These are phyloP conservation scores for Salarias fasciatus DNA, from an alignment of 2,797 vertebrate species.

Conservation along the genomic window DNA sequence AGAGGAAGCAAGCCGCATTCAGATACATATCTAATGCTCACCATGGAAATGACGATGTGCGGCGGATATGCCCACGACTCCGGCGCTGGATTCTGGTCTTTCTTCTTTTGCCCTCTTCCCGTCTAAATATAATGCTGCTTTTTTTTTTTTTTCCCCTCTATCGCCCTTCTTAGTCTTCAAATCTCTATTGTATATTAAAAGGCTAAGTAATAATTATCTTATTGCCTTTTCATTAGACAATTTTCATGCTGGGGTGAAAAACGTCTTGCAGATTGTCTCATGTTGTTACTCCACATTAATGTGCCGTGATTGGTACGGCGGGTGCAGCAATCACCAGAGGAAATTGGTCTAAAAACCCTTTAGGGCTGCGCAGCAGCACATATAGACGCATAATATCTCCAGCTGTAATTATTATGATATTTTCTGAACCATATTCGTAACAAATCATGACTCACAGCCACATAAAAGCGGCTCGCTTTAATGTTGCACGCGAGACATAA, in stretches of 20 bases:
- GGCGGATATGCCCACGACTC: conserved; percentile 62
- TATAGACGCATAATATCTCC: conserved; percentile 40
- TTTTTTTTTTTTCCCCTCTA: conserved; percentile 30
- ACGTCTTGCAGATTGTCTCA: conserved; percentile 51
- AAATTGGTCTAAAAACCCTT: conserved; percentile 55
- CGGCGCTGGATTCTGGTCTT: conserved; percentile 60
- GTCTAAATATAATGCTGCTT: conserved; percentile 40
- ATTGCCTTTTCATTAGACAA: conserved; percentile 61
- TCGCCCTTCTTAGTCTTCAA: conserved; percentile 33
- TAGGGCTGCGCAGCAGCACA: conserved; percentile 15
- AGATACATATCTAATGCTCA: conserved; percentile 79
- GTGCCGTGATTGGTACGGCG: conserved; percentile 34
- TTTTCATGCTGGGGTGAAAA: conserved; percentile 64
- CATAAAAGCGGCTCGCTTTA: conserved; percentile 30
- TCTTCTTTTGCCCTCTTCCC: conserved; percentile 36
- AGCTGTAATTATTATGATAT: conserved; percentile 57
- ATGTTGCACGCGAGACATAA: conserved; percentile 42
- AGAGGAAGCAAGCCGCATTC: conserved; percentile 68
- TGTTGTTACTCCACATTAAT: conserved; percentile 52
- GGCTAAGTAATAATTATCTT: conserved; percentile 67
- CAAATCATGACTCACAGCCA: conserved; percentile 27
- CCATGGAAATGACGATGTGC: conserved; percentile 66
- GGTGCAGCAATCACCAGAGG: conserved; percentile 49
- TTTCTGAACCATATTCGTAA: conserved; percentile 42
- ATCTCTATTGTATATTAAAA: conserved; percentile 65